Percentiles rank a stretch among this genome's conserved stretches.
These are phyloP conservation scores for Percopsis omiscomaycus DNA, from an alignment of 2,797 vertebrate species.

Conservation along the genomic window DNA sequence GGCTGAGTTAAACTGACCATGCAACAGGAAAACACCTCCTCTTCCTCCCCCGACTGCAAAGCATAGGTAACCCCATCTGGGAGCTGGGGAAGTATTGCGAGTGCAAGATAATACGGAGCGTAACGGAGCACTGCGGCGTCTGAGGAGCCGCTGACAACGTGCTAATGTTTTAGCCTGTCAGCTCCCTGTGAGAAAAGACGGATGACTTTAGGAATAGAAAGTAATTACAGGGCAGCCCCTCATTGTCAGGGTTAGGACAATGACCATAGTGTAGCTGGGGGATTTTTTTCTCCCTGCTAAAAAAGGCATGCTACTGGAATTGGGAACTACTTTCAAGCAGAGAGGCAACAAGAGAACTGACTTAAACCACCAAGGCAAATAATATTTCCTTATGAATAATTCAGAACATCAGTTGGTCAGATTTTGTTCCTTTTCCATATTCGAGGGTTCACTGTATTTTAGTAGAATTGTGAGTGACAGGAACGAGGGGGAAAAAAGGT, in stretches of 20 bases:
- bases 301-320: slow-evolving; percentile 15
- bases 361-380: neutral
- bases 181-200: slow-evolving; percentile 54
- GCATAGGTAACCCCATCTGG: slow-evolving; percentile 58
- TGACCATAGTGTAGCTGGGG: slow-evolving; percentile 37
- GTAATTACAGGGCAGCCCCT: slow-evolving; percentile 66
- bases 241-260: slow-evolving; percentile 58
- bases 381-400: slow-evolving; percentile 1
- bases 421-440: neutral
- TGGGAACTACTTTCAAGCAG: slow-evolving; percentile 15
- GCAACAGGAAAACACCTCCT: slow-evolving; percentile 51
- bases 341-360: slow-evolving; percentile 13
- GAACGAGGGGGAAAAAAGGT: neutral
- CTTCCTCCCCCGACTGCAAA: slow-evolving; percentile 37
- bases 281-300: slow-evolving; percentile 16
- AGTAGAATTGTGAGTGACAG: neutral
- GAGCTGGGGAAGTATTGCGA: slow-evolving; percentile 25
- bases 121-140: slow-evolving; percentile 50
- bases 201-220: slow-evolving; percentile 68
- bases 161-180: slow-evolving; percentile 72
- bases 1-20: slow-evolving; percentile 46
- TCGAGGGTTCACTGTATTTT: neutral
- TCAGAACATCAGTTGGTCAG: neutral
- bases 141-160: slow-evolving; percentile 65
- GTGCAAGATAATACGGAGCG: slow-evolving; percentile 55